Base-by-base conservation (phyloP, 2,113 vertebrate genomes). In the Ramphastos sulfuratus region DNA sequence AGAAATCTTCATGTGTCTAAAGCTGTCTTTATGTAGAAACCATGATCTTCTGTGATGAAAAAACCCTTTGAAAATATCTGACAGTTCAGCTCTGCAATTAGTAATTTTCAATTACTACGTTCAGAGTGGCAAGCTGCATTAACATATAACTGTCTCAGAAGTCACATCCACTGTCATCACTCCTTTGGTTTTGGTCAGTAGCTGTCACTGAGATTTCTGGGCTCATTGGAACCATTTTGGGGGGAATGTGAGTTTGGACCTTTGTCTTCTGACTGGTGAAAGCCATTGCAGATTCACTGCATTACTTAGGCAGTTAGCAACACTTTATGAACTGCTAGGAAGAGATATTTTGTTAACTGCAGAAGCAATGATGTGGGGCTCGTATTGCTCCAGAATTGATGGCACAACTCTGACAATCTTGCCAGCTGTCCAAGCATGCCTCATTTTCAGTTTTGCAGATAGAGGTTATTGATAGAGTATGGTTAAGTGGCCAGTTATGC, bases 21-120 rank as follows among this genome's bases (percentile, higher is more conserved):
- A 50, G 31, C 30, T 75, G 54, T 83, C 82, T 58, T 74, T 78
- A 71, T 94, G 13, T 60, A 82, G 77, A 86, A 89, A 72, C 23
- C 20, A 50, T 1, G 5, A 75, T 71, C 31, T 70, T 82, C 88
- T 82, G 67, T 73, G 60, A 82, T 74, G 67, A 84, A 73, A 96
- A 95, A 78, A 11, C 2, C 21, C 48, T 82, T 88, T 77, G 67
- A 92, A 95, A 93, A 54, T 84, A 80, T 60, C 82, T 82, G 82
- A 75, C 69, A 82, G 46, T 94, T 95, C 60, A 85, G 85, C 78
- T 96, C 89, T 85, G 86, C 87, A 95, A 92, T 92, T 91, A 91
- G 79, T 77, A 84, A 91, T 93, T 93, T 96, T 95, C 92, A 87
- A 55, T 92, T 94, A 85, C 66, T 85, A 27, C 60, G n/a, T 65